A percentile compares a stretch with the other conserved stretches of the same genome.
phyloP scores from a whole-genome alignment of 2,888 invertebrate species.

The Ommatoiulus sabulosus region DNA sequence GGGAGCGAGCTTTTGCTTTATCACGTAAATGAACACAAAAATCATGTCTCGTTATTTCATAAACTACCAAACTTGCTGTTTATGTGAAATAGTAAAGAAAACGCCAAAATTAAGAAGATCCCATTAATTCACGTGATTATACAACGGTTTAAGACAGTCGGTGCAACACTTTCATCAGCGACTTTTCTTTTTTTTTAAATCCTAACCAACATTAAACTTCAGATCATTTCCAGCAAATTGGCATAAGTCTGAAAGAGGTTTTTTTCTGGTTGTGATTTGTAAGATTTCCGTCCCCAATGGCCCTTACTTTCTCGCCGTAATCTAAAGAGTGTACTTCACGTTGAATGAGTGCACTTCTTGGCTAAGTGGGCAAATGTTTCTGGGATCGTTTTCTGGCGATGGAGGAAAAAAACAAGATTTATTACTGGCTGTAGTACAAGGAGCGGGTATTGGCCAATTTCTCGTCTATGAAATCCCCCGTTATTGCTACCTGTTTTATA shows the following conservation, averaged over 20 bases:
- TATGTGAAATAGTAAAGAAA: too few species aligned
- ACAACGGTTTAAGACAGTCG: background rate
- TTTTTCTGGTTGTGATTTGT: background rate
- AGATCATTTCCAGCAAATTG: background rate
- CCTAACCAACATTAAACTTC: slow-evolving; percentile 1
- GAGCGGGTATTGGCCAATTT: slow-evolving; percentile 47
- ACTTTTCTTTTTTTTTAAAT: background rate
- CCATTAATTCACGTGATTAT: too few species aligned
- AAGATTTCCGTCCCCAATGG: background rate
- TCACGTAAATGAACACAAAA: too few species aligned
- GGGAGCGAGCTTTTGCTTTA: too few species aligned
- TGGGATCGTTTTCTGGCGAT: background rate
- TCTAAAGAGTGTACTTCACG: slow-evolving; percentile 1
- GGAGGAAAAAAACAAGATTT: slow-evolving; percentile 42
- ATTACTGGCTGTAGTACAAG: slow-evolving; percentile 6
- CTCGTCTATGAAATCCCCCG: background rate
- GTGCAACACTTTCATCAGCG: background rate
- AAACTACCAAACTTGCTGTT: too few species aligned
- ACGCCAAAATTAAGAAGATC: too few species aligned
- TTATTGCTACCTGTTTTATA: slow-evolving; percentile 32
- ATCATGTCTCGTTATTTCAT: too few species aligned
- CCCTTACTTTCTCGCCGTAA: background rate
- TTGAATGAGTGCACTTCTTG: slow-evolving; percentile 1
- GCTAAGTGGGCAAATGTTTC: slow-evolving; percentile 1
- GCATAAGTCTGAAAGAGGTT: background rate